Conservation (phyloP, 1,140 invertebrate genomes). For the Macrocentrus cingulum region DNA sequence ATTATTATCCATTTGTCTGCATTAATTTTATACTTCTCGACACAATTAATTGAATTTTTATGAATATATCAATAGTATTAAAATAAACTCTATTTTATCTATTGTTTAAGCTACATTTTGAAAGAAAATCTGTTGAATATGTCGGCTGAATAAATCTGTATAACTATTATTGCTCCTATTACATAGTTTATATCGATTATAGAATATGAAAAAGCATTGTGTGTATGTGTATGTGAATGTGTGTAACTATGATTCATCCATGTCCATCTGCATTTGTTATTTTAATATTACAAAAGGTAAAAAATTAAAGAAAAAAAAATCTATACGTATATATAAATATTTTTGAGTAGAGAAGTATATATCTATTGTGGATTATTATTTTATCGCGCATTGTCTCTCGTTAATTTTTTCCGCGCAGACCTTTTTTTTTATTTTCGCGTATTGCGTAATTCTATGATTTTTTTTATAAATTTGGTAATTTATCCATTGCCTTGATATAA, state of each 20-base stretch:
- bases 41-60: slow-evolving; percentile 8
- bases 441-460: slow-evolving; percentile 3
- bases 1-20: slow-evolving; percentile 24
- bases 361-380: slow-evolving; percentile 16
- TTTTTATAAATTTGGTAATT: slow-evolving; percentile 7
- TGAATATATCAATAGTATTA: slow-evolving; percentile 23
- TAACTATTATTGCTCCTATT: slow-evolving; percentile 45
- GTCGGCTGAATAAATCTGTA: slow-evolving; percentile 34
- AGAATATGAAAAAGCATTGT: slow-evolving; percentile 42
- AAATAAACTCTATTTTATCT: slow-evolving; percentile 35
- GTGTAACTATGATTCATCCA: slow-evolving; percentile 29
- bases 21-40: slow-evolving; percentile 17
- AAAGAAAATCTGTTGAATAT: slow-evolving; percentile 33
- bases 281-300: neutral
- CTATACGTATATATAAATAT: too few relatives aligned
- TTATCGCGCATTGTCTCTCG: slow-evolving; percentile 26
- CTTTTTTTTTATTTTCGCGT: slow-evolving; percentile 1
- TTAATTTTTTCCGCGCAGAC: slow-evolving; percentile 20
- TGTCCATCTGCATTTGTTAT: slow-evolving; percentile 33
- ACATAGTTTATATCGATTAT: slow-evolving; percentile 47
- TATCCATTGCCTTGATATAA: slow-evolving; percentile 16
- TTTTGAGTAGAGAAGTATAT: too few relatives aligned
- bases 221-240: slow-evolving; percentile 34
- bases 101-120: slow-evolving; percentile 39
- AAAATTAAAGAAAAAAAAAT: slow-evolving; percentile 18